Evolutionary conservation across 2,888 invertebrate species (phyloP).

Genomic region (Leucophenga montana): DNA sequence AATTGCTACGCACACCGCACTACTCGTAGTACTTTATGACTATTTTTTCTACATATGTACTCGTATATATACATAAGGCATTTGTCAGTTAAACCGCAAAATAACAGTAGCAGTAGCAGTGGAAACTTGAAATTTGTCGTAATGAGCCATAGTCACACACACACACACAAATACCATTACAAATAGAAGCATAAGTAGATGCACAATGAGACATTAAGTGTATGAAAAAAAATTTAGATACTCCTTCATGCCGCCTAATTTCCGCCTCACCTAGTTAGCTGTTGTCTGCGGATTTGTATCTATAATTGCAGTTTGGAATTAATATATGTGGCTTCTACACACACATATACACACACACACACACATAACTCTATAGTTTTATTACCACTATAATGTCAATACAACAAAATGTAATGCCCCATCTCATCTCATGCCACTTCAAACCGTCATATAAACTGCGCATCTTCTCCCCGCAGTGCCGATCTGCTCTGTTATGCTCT

Average conservation of each 20-base stretch:
- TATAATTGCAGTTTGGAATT: constrained; percentile 19
- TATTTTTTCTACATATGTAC: not conserved
- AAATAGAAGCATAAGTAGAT: constrained; percentile 1
- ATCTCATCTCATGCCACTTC: no score
- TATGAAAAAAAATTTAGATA: no score
- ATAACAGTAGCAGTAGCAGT: not conserved
- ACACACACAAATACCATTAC: not conserved
- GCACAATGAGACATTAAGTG: not conserved
- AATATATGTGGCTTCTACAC: not conserved
- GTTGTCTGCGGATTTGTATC: not conserved
- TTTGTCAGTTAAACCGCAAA: not conserved
- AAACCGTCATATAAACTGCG: no score
- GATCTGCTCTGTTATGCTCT: no score
- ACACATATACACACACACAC: no score
- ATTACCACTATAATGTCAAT: no score
- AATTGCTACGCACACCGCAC: not conserved
- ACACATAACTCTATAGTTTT: no score
- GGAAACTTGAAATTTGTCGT: not conserved
- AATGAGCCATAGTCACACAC: not conserved
- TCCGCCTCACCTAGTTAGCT: no score
- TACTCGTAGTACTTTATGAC: not conserved
- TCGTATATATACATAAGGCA: not conserved
- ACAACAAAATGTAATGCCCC: no score
- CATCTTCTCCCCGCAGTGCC: no score
- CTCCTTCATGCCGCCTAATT: no score